These are phyloP conservation scores for Aleiodes sp. DNA, from an alignment of 1,140 invertebrate genomes.

Conservation along the genomic window DNA sequence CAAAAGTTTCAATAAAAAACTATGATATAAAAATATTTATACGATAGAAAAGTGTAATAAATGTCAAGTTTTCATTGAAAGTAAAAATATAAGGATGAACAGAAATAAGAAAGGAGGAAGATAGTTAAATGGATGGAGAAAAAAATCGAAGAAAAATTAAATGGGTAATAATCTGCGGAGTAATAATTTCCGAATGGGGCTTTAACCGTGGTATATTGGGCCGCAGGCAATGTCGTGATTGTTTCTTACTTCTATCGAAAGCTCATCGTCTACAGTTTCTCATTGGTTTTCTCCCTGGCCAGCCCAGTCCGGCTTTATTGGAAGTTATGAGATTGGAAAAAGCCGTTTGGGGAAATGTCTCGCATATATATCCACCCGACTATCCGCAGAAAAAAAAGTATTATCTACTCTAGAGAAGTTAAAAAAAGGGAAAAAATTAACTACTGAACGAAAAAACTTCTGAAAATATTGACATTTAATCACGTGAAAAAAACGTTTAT, in stretches of 20 bases:
- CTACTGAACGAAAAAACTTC: neutral
- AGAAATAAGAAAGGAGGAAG: no score
- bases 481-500: no score
- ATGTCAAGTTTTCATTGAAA: neutral
- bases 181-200: neutral
- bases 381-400: neutral
- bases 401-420: neutral
- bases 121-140: neutral
- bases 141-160: conserved; percentile 1
- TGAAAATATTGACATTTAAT: neutral
- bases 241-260: conserved; percentile 25
- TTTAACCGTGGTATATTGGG: neutral
- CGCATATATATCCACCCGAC: neutral
- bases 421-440: neutral
- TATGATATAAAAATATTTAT: neutral
- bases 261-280: conserved; percentile 9
- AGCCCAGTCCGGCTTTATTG: conserved; percentile 19
- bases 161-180: neutral
- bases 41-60: neutral
- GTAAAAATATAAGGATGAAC: neutral
- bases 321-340: conserved; percentile 35
- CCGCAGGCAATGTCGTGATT: conserved; percentile 7
- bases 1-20: neutral
- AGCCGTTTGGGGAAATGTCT: conserved; percentile 22
- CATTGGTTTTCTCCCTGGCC: conserved; percentile 11